A percentile compares a stretch with the other conserved stretches of the same genome.
Evolutionary conservation across 2,888 invertebrate species (phyloP).

Genomic region (Apodemia mormo): DNA sequence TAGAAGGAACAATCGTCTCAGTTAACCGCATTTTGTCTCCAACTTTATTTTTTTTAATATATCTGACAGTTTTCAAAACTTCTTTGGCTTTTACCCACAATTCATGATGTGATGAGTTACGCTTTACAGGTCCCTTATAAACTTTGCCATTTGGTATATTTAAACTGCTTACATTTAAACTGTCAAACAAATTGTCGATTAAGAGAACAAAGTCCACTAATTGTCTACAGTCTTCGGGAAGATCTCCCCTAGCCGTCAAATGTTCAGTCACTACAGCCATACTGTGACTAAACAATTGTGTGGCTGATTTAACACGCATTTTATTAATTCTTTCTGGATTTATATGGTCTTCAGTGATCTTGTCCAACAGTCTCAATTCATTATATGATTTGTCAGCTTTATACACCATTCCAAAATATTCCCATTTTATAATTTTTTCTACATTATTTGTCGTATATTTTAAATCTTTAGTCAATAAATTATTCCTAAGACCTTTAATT

Average conservation of each 20-base stretch:
- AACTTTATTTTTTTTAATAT: conserved; percentile 22
- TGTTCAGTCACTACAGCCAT: conserved; percentile 32
- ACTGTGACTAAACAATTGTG: conserved; percentile 30
- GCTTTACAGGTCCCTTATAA: conserved; percentile 32
- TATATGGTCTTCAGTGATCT: conserved; percentile 26
- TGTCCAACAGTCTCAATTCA: conserved; percentile 23
- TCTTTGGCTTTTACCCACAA: conserved; percentile 26
- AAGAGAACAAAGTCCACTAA: conserved; percentile 28
- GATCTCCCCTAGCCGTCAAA: conserved; percentile 30
- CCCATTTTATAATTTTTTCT: conserved; percentile 28
- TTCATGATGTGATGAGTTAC: conserved; percentile 27
- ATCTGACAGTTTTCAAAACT: conserved; percentile 26
- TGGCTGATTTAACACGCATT: conserved; percentile 29
- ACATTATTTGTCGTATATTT: conserved; percentile 20
- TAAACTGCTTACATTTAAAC: conserved; percentile 19
- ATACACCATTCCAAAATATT: conserved; percentile 25
- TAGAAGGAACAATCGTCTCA: conserved; percentile 22
- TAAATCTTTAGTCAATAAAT: conserved; percentile 16
- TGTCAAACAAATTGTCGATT: conserved; percentile 31
- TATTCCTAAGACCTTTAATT: conserved; percentile 42
- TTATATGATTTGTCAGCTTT: conserved; percentile 21
- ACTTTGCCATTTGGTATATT: conserved; percentile 33
- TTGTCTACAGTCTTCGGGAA: conserved; percentile 32
- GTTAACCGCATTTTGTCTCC: conserved; percentile 20
- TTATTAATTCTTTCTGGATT: conserved; percentile 28